phyloP scores from a whole-genome alignment of 1,140 invertebrate genomes.

The Philopotamus ludificatus region DNA sequence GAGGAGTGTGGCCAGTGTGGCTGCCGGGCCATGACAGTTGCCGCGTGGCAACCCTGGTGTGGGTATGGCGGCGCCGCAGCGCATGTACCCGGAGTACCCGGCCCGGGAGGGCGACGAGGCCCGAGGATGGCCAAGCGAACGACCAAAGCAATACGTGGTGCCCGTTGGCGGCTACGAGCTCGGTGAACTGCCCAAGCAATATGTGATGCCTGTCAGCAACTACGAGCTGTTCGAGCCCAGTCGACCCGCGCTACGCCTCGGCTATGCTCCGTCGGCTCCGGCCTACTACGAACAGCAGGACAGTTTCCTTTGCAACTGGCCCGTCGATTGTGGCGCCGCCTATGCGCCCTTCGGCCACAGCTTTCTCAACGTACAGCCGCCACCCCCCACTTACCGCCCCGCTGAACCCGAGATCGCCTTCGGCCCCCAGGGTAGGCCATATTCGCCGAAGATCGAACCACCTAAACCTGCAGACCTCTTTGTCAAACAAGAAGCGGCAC shows the following conservation, averaged over 20 bases:
- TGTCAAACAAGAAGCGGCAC: neutral
- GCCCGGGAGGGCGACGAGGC: no score
- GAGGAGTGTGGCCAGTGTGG: neutral
- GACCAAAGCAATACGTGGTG: no score
- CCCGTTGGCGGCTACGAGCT: no score
- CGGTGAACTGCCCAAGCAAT: no score
- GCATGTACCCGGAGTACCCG: no score
- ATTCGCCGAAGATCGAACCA: conserved; percentile 41
- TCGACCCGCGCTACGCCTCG: neutral
- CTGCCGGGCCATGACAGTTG: neutral
- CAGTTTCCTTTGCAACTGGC: conserved; percentile 79
- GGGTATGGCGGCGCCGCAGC: neutral
- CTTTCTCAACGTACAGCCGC: conserved; percentile 45
- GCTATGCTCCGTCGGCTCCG: neutral
- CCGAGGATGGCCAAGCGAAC: no score
- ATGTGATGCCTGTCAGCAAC: conserved; percentile 10
- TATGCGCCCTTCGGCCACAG: conserved; percentile 74
- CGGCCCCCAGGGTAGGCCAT: conserved; percentile 24
- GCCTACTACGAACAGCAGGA: neutral
- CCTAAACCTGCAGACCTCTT: neutral
- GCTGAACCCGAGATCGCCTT: conserved; percentile 14
- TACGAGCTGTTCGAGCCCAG: conserved; percentile 18
- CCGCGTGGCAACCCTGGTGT: neutral
- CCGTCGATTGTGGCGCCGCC: conserved; percentile 75
- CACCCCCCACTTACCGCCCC: no score